phyloP scores from a whole-genome alignment of 2,797 vertebrate species.

The Parambassis ranga region DNA sequence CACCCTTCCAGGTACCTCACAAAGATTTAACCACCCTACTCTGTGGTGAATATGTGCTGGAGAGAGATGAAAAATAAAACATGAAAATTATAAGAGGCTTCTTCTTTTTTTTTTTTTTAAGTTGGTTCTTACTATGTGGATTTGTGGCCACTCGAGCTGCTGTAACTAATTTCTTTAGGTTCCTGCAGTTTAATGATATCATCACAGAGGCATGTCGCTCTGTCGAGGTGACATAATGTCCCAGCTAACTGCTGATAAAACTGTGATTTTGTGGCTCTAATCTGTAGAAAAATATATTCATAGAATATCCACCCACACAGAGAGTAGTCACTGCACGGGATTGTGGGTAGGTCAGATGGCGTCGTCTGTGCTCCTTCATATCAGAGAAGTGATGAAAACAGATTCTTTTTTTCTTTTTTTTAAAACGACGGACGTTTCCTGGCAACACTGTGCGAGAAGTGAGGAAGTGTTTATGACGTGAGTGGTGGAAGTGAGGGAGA shows the following conservation, averaged over 20 bases:
- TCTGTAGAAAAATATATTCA: slow-evolving; percentile 3
- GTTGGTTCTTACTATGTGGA: no score
- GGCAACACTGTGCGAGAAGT: slow-evolving; percentile 48
- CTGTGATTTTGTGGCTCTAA: background rate
- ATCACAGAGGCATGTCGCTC: background rate
- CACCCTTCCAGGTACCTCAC: no score
- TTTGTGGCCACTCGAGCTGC: no score
- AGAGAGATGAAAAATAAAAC: no score
- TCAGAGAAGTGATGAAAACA: slow-evolving; percentile 27
- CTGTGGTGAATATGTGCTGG: no score
- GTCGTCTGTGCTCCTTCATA: slow-evolving; percentile 2
- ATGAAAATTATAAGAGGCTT: no score
- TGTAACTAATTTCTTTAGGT: no score
- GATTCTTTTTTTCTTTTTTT: no score
- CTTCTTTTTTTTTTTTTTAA: no score
- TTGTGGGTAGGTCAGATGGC: slow-evolving; percentile 47
- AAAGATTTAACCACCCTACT: no score
- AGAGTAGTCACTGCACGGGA: slow-evolving; percentile 25
- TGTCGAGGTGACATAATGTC: background rate
- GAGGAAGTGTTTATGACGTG: slow-evolving; percentile 1
- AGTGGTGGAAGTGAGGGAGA: background rate
- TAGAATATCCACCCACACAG: slow-evolving; percentile 21
- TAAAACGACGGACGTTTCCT: slow-evolving; percentile 50
- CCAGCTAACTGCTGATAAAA: background rate
- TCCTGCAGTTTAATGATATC: no score